These are phyloP conservation scores for Sitophilus oryzae DNA, from an alignment of 1,140 invertebrate genomes.

Conservation along the genomic window DNA sequence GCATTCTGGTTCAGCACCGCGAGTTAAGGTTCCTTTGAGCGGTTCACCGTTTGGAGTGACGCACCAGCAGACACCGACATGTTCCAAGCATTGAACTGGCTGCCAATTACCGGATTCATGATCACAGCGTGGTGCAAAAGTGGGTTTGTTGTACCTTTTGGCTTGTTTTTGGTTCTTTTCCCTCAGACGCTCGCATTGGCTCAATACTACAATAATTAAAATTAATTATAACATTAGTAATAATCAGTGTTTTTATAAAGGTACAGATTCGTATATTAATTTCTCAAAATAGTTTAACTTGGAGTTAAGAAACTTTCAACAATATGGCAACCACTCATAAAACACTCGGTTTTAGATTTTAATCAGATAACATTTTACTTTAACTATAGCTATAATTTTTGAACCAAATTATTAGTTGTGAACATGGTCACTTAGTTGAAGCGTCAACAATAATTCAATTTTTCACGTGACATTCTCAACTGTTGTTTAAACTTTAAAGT, in stretches of 20 bases:
- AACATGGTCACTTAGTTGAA: no score
- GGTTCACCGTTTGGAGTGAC: conserved; percentile 73
- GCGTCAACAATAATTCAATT: no score
- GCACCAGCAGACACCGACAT: conserved; percentile 79
- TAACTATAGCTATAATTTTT: no score
- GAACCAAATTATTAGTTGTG: no score
- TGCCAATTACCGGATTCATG: conserved; percentile 68
- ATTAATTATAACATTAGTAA: background rate
- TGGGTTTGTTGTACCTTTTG: conserved; percentile 62
- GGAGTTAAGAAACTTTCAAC: no score
- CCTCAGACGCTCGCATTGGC: conserved; percentile 70
- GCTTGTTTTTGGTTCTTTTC: conserved; percentile 68
- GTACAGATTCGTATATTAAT: no score
- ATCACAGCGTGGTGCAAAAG: conserved; percentile 68
- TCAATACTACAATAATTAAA: conserved; percentile 51
- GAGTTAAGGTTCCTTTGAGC: conserved; percentile 67
- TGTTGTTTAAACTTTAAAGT: no score
- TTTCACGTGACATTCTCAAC: no score
- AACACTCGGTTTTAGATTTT: no score
- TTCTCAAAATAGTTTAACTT: no score
- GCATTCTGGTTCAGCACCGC: conserved; percentile 64
- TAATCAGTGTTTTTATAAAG: background rate
- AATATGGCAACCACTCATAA: no score
- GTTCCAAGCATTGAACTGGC: conserved; percentile 72
- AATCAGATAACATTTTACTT: no score